These are phyloP conservation scores for Apis dorsata DNA, from an alignment of 1,140 invertebrate species.

Conservation along the genomic window DNA sequence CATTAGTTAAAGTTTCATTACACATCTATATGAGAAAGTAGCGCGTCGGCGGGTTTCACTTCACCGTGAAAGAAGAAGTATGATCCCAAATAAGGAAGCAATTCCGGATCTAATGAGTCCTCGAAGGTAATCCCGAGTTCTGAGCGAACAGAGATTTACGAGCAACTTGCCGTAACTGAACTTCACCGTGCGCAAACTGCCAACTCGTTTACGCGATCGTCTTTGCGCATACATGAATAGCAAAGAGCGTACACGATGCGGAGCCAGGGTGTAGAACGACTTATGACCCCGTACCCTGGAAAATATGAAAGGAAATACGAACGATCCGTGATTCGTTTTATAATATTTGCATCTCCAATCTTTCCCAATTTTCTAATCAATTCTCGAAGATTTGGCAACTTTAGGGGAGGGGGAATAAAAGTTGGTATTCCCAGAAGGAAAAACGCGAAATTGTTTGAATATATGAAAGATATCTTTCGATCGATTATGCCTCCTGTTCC, in stretches of 20 bases:
- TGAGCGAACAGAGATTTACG: slow-evolving; percentile 46
- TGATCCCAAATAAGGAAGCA: slow-evolving; percentile 45
- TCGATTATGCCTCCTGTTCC: too few species aligned
- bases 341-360: too few species aligned
- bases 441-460: too few species aligned
- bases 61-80: slow-evolving; percentile 8
- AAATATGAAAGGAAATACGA: slow-evolving; percentile 1
- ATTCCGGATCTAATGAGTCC: slow-evolving; percentile 42
- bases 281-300: slow-evolving; percentile 15
- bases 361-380: too few species aligned
- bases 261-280: neutral
- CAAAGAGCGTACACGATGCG: slow-evolving; percentile 25
- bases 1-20: neutral
- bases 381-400: too few species aligned
- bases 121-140: slow-evolving; percentile 45
- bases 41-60: neutral
- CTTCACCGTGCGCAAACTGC: slow-evolving; percentile 41
- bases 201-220: slow-evolving; percentile 54
- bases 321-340: too few species aligned
- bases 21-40: neutral
- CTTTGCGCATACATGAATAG: slow-evolving; percentile 51
- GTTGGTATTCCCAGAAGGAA: too few species aligned
- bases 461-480: too few species aligned
- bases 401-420: too few species aligned
- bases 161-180: slow-evolving; percentile 37